phyloP scores from a whole-genome alignment of 2,888 invertebrate genomes.

The Eupithecia exiguata region DNA sequence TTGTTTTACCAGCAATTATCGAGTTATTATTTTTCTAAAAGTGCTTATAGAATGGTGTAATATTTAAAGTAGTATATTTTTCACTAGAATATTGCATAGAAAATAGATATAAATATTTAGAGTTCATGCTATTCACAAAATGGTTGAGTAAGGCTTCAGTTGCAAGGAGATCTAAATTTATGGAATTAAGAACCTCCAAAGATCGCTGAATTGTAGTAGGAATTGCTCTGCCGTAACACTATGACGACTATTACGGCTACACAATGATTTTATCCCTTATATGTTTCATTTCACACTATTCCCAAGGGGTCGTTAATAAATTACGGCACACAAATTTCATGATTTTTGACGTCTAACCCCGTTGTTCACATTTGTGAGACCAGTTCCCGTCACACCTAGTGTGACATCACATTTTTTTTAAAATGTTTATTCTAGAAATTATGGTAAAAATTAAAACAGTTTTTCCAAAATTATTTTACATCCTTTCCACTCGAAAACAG shows the following conservation, averaged over 20 bases:
- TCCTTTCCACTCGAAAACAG: no score
- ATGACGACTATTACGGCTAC: background rate
- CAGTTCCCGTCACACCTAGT: no score
- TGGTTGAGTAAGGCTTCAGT: background rate
- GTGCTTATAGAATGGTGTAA: background rate
- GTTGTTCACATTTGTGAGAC: no score
- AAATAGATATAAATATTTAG: background rate
- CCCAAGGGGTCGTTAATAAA: no score
- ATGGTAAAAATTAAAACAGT: no score
- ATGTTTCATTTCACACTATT: no score
- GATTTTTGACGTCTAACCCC: no score
- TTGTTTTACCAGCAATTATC: background rate
- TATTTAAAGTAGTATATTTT: background rate
- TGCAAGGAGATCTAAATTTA: background rate
- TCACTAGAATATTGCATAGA: constrained; percentile 4
- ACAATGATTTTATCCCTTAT: background rate
- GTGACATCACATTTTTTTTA: no score
- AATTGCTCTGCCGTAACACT: background rate
- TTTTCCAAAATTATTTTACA: no score
- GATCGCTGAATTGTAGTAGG: background rate
- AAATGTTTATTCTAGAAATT: no score
- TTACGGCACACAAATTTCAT: no score
- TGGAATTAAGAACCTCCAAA: no score
- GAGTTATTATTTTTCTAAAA: background rate
- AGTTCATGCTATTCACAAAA: constrained; percentile 3